phyloP scores from a whole-genome alignment of 2,113 vertebrate genomes.

The Forbesichthys papilliferus region DNA sequence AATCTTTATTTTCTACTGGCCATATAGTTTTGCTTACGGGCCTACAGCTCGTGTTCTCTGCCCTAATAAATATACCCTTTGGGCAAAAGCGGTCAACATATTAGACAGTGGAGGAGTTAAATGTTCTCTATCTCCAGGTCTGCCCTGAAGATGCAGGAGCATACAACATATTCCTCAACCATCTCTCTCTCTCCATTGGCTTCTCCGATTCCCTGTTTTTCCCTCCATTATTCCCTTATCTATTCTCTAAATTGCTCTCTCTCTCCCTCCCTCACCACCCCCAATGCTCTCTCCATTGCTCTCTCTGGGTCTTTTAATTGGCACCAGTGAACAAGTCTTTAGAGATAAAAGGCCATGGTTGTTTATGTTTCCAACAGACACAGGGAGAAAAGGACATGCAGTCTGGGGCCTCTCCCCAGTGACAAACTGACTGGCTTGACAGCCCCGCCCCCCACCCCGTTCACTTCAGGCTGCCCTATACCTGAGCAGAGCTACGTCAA shows the following conservation, averaged over 20 bases:
- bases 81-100: too few relatives aligned
- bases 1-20: too few relatives aligned
- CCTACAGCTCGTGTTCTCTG: too few relatives aligned
- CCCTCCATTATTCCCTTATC: background rate
- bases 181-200: too few relatives aligned
- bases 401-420: background rate
- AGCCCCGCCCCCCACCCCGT: background rate
- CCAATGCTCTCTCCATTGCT: too few relatives aligned
- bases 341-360: constrained; percentile 1
- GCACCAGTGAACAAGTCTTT: background rate
- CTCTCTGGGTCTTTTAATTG: constrained; percentile 33
- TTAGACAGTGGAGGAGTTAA: too few relatives aligned
- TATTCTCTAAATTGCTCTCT: background rate
- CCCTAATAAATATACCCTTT: too few relatives aligned
- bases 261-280: background rate
- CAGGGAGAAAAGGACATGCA: constrained; percentile 33
- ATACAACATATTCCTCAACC: too few relatives aligned
- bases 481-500: constrained; percentile 9
- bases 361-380: constrained; percentile 13
- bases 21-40: too few relatives aligned
- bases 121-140: too few relatives aligned
- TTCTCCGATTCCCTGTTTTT: background rate
- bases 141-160: too few relatives aligned
- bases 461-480: background rate
- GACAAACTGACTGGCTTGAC: constrained; percentile 10